Conservation (phyloP, 1,140 invertebrate genomes). For the Camponotus floridanus region DNA sequence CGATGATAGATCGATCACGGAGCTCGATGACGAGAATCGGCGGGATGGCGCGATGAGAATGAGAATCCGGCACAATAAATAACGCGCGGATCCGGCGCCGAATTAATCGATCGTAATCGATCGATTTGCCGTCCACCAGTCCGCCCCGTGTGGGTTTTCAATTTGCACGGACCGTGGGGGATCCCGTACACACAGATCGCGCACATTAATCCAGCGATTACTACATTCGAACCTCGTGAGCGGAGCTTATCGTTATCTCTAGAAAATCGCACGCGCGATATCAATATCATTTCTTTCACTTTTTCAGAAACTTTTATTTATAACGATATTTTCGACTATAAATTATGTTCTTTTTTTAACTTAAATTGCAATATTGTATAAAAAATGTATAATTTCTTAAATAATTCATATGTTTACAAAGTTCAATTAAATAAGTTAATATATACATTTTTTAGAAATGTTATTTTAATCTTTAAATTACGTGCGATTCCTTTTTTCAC, state of each 20-base stretch:
- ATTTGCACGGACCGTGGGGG: conserved; percentile 69
- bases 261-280: conserved; percentile 39
- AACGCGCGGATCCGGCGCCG: conserved; percentile 34
- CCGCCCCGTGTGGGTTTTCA: conserved; percentile 68
- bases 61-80: conserved; percentile 57
- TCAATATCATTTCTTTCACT: conserved; percentile 11
- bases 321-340: background rate
- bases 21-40: conserved; percentile 73
- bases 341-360: background rate
- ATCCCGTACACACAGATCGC: conserved; percentile 40
- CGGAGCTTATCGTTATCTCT: conserved; percentile 39
- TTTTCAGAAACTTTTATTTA: background rate
- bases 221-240: conserved; percentile 3
- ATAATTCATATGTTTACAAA: background rate
- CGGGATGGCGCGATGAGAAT: conserved; percentile 57
- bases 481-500: background rate
- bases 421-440: background rate
- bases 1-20: conserved; percentile 62
- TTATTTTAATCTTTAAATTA: background rate
- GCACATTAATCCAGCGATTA: conserved; percentile 63
- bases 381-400: background rate
- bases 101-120: conserved; percentile 73
- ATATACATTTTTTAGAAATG: background rate
- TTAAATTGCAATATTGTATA: background rate
- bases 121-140: conserved; percentile 55